These are phyloP conservation scores for Amphipyra tragopoginis DNA, from an alignment of 2,888 invertebrate genomes.

Conservation along the genomic window DNA sequence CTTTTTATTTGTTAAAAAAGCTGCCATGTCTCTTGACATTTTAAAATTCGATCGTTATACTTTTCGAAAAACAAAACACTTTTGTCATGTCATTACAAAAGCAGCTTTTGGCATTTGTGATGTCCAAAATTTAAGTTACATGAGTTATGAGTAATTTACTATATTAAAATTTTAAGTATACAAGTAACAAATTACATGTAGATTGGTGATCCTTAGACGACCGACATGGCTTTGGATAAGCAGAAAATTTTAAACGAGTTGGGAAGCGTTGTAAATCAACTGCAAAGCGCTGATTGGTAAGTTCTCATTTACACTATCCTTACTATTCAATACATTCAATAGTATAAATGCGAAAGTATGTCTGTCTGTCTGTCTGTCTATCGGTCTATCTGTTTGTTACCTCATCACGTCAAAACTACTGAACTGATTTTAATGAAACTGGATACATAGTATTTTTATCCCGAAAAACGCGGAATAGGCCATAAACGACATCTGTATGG, in stretches of 20 bases:
- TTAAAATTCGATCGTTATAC: conserved; percentile 39
- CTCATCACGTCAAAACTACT: too few relatives aligned
- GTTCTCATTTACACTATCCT: conserved; percentile 23
- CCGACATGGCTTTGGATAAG: conserved; percentile 80
- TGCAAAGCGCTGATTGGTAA: conserved; percentile 86
- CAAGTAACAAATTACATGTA: conserved; percentile 27
- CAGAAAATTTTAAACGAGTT: conserved; percentile 83
- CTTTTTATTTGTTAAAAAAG: neutral
- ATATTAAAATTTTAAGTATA: conserved; percentile 44
- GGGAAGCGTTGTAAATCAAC: conserved; percentile 84
- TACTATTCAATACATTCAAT: too few relatives aligned
- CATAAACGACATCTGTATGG: too few relatives aligned
- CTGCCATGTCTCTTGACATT: conserved; percentile 2
- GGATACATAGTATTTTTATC: too few relatives aligned
- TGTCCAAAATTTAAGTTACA: conserved; percentile 62
- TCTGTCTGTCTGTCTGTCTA: too few relatives aligned
- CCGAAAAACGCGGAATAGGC: too few relatives aligned
- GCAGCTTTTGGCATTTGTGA: conserved; percentile 24
- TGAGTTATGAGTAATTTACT: conserved; percentile 23
- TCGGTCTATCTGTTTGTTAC: too few relatives aligned
- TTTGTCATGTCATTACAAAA: conserved; percentile 30
- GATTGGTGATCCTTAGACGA: conserved; percentile 19
- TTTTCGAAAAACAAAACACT: conserved; percentile 57
- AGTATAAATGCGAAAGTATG: too few relatives aligned
- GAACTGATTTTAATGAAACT: too few relatives aligned